Percentiles rank a stretch among this genome's conserved stretches.
Conservation (phyloP, 2,113 vertebrate genomes). For the Ictidomys tridecemlineatus region DNA sequence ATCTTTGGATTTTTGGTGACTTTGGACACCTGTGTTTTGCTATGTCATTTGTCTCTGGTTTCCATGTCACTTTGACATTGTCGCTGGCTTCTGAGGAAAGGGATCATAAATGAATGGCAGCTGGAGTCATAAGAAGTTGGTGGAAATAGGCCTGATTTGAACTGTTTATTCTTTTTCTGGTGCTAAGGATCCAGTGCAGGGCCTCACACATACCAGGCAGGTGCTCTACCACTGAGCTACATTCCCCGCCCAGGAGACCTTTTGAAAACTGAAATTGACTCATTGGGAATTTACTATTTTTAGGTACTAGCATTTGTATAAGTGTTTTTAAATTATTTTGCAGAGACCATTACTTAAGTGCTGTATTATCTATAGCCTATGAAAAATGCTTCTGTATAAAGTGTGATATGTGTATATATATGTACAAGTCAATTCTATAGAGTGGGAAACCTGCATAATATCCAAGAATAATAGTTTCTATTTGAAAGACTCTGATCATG, state of each 20-base stretch:
- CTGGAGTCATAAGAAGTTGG: not conserved
- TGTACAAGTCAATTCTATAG: not conserved
- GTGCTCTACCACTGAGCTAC: too few relatives aligned
- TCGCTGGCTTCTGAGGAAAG: not conserved
- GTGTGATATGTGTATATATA: too few relatives aligned
- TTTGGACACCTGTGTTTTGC: not conserved
- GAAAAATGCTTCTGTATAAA: not conserved
- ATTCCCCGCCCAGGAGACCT: not conserved
- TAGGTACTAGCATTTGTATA: not conserved
- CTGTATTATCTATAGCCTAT: not conserved
- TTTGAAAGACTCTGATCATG: not conserved
- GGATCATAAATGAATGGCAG: not conserved
- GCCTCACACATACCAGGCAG: too few relatives aligned
- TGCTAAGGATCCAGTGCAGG: too few relatives aligned
- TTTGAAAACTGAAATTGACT: slow-evolving; percentile 2
- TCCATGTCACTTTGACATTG: not conserved
- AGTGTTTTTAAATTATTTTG: not conserved
- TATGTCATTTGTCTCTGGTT: not conserved
- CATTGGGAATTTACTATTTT: not conserved
- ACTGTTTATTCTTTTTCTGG: not conserved
- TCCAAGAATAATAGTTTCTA: not conserved
- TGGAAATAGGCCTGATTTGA: not conserved
- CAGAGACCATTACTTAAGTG: not conserved
- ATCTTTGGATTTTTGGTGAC: not conserved
- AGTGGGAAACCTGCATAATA: not conserved